Evolutionary conservation across 2,113 vertebrate genomes (phyloP), one percentile per base, ranked within the genome.

Genomic region (Apeltes quadracus): DNA sequence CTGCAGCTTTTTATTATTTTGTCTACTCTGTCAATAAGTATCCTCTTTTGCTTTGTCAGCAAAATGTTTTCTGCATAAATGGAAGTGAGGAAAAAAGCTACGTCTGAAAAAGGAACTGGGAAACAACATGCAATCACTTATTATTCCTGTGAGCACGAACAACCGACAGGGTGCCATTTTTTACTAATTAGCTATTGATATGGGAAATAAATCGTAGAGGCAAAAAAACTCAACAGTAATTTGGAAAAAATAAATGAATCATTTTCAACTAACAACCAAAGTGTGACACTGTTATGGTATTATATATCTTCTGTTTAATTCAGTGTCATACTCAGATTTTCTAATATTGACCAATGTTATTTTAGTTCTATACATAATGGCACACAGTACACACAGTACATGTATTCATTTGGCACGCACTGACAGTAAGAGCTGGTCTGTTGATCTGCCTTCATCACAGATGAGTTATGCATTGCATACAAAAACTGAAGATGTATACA

Each of bases 221-320:
- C 29, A 64, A 29, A 25, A 29, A 61, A 55, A 76, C 41, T 80
- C 63, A 84, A 70, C 53, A 58, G 82, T 51, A 76, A 86, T 89
- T 83, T 70, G 53, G 61, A 67, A 3, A 5, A 11, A 2, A 22
- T 73, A 86, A 83, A 90, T 87, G 81, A 84, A 88, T 91, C 69
- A 51, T 50, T 69, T 62, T 87, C 34, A 90, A 90, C 90, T 85
- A 85, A 89, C 74, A 74, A 38, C 58, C n/a, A 53, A 62, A 78
- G 56, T 56, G 53, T 76, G 64, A 41, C 27, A 51, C 5, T 51
- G 76, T 71, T 25, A 51, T 53, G 1, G 13, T 14, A 7, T 55
- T 16, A 29, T 46, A 20, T 44, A 34, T 51, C 4, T 4, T 72
- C 7, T 36, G 1, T 50, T 15, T 20, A 18, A 38, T 44, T 15